These are phyloP conservation scores for Nephila pilipes DNA, from an alignment of 1,140 invertebrate species.

Conservation along the genomic window DNA sequence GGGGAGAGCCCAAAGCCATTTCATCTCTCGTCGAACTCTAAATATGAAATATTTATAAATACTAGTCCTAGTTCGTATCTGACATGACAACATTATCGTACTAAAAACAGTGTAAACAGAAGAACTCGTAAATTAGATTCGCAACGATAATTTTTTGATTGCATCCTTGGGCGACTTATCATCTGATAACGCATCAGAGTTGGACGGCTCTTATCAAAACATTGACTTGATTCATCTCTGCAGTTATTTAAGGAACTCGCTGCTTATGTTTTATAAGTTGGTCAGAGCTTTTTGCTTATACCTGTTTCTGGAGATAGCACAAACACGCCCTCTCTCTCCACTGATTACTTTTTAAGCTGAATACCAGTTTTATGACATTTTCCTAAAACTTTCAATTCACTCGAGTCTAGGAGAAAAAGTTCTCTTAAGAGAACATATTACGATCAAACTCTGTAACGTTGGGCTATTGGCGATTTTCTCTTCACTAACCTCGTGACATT, in stretches of 20 bases:
- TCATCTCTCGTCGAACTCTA: background rate
- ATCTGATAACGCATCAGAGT: conserved; percentile 19
- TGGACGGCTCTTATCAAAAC: conserved; percentile 3
- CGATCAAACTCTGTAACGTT: too few relatives aligned
- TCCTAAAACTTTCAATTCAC: too few relatives aligned
- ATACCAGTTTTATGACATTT: too few relatives aligned
- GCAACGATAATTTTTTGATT: background rate
- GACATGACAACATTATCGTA: conserved; percentile 44
- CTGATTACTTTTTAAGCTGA: background rate
- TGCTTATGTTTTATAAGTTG: background rate
- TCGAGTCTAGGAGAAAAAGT: too few relatives aligned
- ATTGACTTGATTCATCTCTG: background rate
- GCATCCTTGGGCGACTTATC: conserved; percentile 19
- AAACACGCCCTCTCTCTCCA: too few relatives aligned
- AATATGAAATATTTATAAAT: conserved; percentile 37
- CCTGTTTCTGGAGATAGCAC: background rate
- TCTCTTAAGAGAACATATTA: too few relatives aligned
- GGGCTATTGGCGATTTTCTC: too few relatives aligned
- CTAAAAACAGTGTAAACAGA: conserved; percentile 26
- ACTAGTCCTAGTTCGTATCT: background rate
- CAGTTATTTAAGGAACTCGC: background rate
- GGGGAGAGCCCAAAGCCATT: background rate
- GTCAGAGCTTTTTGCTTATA: background rate
- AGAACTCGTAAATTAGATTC: conserved; percentile 42
- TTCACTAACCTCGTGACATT: too few relatives aligned